Conservation (phyloP, 2,888 invertebrate genomes). For the Xylophagus ater region DNA sequence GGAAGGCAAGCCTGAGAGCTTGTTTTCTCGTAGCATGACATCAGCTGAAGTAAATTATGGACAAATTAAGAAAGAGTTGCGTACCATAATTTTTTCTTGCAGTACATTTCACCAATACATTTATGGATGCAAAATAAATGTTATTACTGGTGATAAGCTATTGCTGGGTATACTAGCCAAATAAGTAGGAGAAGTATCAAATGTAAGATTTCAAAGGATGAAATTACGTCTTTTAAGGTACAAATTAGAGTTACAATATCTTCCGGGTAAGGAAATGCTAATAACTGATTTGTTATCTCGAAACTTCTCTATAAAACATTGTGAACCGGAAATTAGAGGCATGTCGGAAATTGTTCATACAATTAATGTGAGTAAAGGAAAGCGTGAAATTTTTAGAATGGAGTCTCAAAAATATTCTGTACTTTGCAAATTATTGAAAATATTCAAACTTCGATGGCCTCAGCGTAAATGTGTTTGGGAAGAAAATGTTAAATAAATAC, state of each 20-base stretch:
- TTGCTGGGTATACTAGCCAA: background rate
- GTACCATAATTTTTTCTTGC: constrained; percentile 8
- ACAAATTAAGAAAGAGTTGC: constrained; percentile 12
- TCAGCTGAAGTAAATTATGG: too few relatives aligned
- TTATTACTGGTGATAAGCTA: too few relatives aligned
- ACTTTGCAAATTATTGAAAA: background rate
- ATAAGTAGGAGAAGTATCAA: background rate
- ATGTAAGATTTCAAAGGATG: background rate
- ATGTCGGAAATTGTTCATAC: background rate
- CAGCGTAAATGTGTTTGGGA: background rate
- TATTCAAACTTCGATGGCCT: background rate
- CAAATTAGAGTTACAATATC: background rate
- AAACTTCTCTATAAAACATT: background rate
- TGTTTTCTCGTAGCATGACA: too few relatives aligned
- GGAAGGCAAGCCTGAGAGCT: too few relatives aligned
- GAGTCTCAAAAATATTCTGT: background rate
- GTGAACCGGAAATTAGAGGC: constrained; percentile 1
- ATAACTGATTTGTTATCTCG: constrained; percentile 8
- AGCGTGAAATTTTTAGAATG: background rate
- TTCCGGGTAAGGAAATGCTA: constrained; percentile 9
- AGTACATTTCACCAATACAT: constrained; percentile 9
- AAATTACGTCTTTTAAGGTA: background rate
- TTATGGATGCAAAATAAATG: too few relatives aligned
- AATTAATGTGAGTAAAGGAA: constrained; percentile 3
- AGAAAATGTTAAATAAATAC: background rate